Evolutionary conservation across 2,797 vertebrate genomes (phyloP).

Genomic region (Nyctibius grandis): DNA sequence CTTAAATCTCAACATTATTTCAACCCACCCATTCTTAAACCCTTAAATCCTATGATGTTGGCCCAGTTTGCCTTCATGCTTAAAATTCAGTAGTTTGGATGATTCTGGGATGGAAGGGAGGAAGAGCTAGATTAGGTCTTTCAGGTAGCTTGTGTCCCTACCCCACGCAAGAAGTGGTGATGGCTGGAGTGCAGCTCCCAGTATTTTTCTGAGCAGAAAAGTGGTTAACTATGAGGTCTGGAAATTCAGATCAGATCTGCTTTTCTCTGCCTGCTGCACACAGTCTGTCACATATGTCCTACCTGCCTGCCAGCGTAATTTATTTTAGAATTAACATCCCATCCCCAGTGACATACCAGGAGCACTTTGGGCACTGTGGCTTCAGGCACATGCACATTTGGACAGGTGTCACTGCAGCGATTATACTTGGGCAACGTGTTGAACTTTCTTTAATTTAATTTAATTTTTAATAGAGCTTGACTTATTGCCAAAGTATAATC

Average conservation of each 20-base stretch:
- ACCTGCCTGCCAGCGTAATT: not conserved
- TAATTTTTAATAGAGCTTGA: conserved; percentile 47
- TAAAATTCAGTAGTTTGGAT: not conserved
- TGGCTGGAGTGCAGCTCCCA: not conserved
- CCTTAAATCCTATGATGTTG: not conserved
- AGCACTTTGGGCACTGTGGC: not conserved
- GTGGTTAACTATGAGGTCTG: not conserved
- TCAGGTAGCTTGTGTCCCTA: not conserved
- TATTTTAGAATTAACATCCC: not conserved
- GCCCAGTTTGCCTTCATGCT: not conserved
- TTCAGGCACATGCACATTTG: not conserved
- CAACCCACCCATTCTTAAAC: not conserved
- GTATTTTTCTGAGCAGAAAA: not conserved
- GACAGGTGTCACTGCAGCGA: not conserved
- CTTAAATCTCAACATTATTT: not conserved
- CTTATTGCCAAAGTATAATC: conserved; percentile 32
- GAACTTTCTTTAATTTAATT: conserved; percentile 38
- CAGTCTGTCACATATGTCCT: not conserved
- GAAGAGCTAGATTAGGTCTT: not conserved
- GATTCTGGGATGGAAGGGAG: not conserved
- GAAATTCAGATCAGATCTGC: not conserved
- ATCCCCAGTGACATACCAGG: not conserved
- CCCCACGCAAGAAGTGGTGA: not conserved
- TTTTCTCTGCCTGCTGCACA: not conserved
- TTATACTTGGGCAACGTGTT: not conserved